These are phyloP conservation scores for Nasonia longicornis DNA, from an alignment of 1,140 invertebrate species.

Conservation along the genomic window DNA sequence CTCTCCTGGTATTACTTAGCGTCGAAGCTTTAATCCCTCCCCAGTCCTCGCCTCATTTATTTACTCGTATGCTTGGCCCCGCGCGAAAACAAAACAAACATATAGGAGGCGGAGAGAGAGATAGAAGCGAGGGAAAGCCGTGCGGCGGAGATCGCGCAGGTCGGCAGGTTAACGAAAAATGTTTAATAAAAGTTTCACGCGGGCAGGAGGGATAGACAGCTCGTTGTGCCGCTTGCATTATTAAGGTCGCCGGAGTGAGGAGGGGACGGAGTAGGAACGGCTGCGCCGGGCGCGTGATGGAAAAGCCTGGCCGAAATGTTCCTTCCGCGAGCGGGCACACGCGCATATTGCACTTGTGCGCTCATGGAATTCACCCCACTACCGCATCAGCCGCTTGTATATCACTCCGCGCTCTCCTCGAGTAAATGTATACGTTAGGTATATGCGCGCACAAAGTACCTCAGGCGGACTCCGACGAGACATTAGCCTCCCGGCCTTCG, in stretches of 20 bases:
- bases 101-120: too few species aligned
- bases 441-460: neutral
- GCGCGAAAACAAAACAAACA: neutral
- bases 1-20: neutral
- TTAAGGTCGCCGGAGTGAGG: constrained; percentile 21
- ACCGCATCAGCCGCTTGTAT: too few species aligned
- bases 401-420: neutral
- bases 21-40: constrained; percentile 13
- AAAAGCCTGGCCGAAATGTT: neutral
- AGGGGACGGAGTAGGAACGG: neutral
- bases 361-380: neutral
- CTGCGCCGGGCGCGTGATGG: neutral
- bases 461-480: neutral
- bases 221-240: constrained; percentile 17
- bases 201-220: neutral
- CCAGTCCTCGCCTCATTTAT: neutral
- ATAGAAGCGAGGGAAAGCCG: neutral
- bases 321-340: neutral
- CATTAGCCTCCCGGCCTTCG: constrained; percentile 15
- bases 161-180: constrained; percentile 1
- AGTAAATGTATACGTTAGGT: neutral
- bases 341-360: neutral
- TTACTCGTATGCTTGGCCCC: neutral
- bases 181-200: constrained; percentile 41
- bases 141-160: neutral